Evolutionary conservation across 2,113 vertebrate genomes (phyloP), one percentile per base, ranked within the genome.

Genomic region (Coptodon rendalli): DNA sequence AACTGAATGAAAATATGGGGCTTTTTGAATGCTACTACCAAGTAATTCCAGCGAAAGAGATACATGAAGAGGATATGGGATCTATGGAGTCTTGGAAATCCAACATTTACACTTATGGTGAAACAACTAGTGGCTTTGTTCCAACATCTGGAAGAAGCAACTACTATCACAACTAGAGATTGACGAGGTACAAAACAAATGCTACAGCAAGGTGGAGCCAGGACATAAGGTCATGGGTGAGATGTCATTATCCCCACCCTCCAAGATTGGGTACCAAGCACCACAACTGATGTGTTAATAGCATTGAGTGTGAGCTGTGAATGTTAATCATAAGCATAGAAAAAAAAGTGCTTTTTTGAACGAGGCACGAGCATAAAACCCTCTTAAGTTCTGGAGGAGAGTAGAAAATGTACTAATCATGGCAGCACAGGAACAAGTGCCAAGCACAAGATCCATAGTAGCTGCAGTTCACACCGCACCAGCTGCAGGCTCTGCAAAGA

Each of bases 401-500:
- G 56, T 29, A 57, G 24, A 29, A 57, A 57, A 57, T 57, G 4
- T 57, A 16, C 13, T 57, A 29, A 57, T 57, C 13, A 57, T 57
- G 56, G 56, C 2, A 29, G 24, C 24, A 57, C 54, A 56, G 53
- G n/a, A 56, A 56, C 53, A 57, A 27, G 12, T 27, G 54, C 6
- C 11, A 57, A 57, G 22, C 22, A 54, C 52, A 54, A 22, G 52
- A 54, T 12, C 1, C n/a, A 54, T 4, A 54, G 1, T 22, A 0
- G 22, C 53, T 56, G 53, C 11, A 0, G 53, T 56, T 56, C 22
- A 24, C 53, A 56, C 2, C 53, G 13, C 53, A 56, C 22, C 53
- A 56, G 53, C 53, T 56, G 22, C 53, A 56, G 22, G 11, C 54
- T 54, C 53, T 54, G 53, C 53, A 54, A 54, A 54, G 53, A 54